Conservation (phyloP, 2,797 vertebrate genomes). For the Heterohyrax brucei region DNA sequence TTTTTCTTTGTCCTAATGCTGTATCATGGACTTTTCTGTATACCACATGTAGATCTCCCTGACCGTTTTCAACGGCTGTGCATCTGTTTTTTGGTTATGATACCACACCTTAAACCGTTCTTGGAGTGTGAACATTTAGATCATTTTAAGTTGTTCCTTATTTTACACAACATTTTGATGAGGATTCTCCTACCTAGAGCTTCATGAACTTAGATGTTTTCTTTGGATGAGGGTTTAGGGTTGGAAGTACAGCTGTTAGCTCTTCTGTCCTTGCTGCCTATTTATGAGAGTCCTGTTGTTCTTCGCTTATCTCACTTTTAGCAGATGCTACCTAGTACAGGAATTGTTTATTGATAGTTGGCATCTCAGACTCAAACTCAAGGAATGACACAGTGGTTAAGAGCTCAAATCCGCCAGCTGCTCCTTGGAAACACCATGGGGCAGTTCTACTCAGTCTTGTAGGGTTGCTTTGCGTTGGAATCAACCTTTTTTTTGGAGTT, state of each 20-base stretch:
- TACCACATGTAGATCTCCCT: not conserved
- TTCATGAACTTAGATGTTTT: constrained; percentile 35
- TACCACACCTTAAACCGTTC: constrained; percentile 9
- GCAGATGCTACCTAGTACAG: not conserved
- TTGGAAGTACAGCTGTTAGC: constrained; percentile 46
- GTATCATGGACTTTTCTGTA: not conserved
- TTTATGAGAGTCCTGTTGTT: not conserved
- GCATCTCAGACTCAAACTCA: not conserved
- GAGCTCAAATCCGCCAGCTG: too few relatives aligned
- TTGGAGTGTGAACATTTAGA: constrained; percentile 45
- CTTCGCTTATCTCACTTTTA: not conserved
- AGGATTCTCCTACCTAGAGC: constrained; percentile 10
- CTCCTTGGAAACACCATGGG: too few relatives aligned
- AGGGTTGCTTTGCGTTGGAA: too few relatives aligned
- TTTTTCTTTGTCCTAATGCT: constrained; percentile 53
- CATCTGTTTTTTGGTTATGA: constrained; percentile 34
- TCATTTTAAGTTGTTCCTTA: constrained; percentile 14
- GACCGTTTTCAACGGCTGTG: not conserved
- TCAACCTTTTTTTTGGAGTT: not conserved
- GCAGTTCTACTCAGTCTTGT: too few relatives aligned
- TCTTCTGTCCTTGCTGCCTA: not conserved
- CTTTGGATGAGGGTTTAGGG: constrained; percentile 3
- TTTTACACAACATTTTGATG: constrained; percentile 57
- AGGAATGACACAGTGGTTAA: too few relatives aligned
- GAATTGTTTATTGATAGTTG: not conserved